Evolutionary conservation across 2,113 vertebrate genomes (phyloP).

Genomic region (Glaucomys volans): DNA sequence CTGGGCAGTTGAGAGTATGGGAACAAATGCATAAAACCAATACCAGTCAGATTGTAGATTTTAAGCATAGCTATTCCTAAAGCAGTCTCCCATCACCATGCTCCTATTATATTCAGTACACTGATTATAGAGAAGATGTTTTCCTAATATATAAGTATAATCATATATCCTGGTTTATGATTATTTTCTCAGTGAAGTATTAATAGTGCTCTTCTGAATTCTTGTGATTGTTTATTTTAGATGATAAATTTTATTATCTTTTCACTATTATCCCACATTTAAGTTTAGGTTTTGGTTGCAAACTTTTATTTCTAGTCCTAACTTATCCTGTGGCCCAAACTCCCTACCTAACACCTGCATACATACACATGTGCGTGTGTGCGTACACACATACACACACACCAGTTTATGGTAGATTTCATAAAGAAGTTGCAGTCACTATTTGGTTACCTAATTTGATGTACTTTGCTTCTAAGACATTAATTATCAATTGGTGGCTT

Average conservation of each 20-base stretch:
- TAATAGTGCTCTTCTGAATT: background rate
- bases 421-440: background rate
- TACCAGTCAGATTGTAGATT: background rate
- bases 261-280: slow-evolving; percentile 21
- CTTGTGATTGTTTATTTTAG: background rate
- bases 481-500: slow-evolving; percentile 37
- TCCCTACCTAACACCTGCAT: background rate
- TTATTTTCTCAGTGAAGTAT: background rate
- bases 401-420: background rate
- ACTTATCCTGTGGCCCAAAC: background rate
- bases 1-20: background rate
- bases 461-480: background rate
- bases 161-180: background rate
- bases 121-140: background rate
- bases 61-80: background rate
- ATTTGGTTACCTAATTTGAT: slow-evolving; percentile 11
- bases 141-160: background rate
- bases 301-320: slow-evolving; percentile 14
- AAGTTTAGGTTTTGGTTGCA: slow-evolving; percentile 20
- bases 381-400: background rate
- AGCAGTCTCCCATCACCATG: background rate
- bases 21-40: background rate
- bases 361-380: background rate
- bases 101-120: background rate
- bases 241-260: background rate